A percentile compares a stretch with the other conserved stretches of the same genome.
Conservation (phyloP, 2,888 invertebrate species). For the Apantesis nais region DNA sequence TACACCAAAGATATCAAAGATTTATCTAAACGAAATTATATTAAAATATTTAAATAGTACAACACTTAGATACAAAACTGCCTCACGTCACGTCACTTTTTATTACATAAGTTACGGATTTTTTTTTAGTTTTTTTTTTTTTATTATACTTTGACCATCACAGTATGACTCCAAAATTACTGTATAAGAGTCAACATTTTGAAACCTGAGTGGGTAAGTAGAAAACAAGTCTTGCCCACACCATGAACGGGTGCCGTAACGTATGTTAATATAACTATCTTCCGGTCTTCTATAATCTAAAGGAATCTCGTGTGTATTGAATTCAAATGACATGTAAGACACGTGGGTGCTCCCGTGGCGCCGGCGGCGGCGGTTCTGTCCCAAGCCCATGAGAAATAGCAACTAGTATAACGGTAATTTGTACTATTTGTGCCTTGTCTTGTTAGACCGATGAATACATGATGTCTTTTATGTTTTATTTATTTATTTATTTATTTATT, state of each 20-base stretch:
- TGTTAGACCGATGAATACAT: neutral
- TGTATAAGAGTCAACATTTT: neutral
- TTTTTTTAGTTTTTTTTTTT: neutral
- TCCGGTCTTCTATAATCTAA: constrained; percentile 63
- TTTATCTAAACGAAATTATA: neutral
- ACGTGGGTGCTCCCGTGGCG: constrained; percentile 65
- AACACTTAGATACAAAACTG: too few species aligned
- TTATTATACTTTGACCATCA: neutral
- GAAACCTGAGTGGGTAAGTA: constrained; percentile 8
- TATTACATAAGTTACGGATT: neutral
- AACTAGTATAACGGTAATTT: constrained; percentile 36
- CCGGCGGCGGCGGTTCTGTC: constrained; percentile 53
- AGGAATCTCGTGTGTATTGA: constrained; percentile 69
- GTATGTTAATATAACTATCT: constrained; percentile 57
- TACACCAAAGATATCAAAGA: neutral
- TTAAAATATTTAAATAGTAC: too few species aligned
- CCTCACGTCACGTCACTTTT: neutral
- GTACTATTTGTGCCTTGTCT: constrained; percentile 22
- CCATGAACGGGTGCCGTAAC: constrained; percentile 47
- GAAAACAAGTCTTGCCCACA: constrained; percentile 41
- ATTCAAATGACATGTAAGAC: constrained; percentile 68
- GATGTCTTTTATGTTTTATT: neutral
- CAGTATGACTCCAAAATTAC: neutral
- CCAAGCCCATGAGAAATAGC: constrained; percentile 39
- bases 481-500: too few species aligned